Evolutionary conservation across 2,888 invertebrate genomes (phyloP).

Genomic region (Cepaea hortensis): DNA sequence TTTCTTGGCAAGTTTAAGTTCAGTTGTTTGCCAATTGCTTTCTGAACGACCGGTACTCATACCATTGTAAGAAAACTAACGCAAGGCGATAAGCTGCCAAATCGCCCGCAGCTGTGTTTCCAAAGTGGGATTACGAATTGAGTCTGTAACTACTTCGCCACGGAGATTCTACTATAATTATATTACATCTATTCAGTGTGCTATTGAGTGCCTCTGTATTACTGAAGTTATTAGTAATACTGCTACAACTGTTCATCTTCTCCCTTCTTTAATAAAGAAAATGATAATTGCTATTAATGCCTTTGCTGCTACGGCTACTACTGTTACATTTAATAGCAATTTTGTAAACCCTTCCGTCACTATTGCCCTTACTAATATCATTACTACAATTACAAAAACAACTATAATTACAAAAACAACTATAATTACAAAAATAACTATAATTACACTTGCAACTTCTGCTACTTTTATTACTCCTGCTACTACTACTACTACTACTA

Average conservation of each 20-base stretch:
- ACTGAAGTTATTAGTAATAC: not conserved
- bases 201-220: not conserved
- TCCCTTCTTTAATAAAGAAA: not conserved
- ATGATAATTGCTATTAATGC: not conserved
- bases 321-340: constrained; percentile 12
- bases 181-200: not conserved
- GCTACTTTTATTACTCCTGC: not conserved
- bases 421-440: not conserved
- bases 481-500: constrained; percentile 6
- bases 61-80: too few relatives aligned
- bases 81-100: too few relatives aligned
- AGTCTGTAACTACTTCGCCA: too few relatives aligned
- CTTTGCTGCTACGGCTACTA: not conserved
- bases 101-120: too few relatives aligned
- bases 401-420: not conserved
- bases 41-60: too few relatives aligned
- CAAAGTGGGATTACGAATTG: too few relatives aligned
- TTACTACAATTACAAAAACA: not conserved
- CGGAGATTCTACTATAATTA: too few relatives aligned
- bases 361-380: not conserved
- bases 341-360: not conserved
- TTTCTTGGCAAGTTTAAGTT: too few relatives aligned
- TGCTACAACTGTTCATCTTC: constrained; percentile 15
- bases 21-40: too few relatives aligned
- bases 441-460: not conserved